A percentile compares a stretch with the other conserved stretches of the same genome.
Conservation (phyloP, 2,888 invertebrate species). For the Beris chalybata region DNA sequence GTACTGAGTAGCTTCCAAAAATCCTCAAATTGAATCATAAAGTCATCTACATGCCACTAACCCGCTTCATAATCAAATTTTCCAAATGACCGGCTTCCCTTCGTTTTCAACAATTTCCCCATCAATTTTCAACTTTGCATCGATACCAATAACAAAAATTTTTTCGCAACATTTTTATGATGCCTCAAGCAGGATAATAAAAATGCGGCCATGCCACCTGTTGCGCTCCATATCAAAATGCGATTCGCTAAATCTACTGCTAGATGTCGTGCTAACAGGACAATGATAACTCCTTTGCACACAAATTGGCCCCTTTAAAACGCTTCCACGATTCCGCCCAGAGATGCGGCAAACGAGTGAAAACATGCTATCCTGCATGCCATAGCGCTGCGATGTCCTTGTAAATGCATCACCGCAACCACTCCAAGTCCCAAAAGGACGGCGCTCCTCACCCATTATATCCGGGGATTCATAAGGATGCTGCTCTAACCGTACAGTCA, state of each 20-base stretch:
- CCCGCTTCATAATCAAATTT: conserved; percentile 20
- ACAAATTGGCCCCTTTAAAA: conserved; percentile 32
- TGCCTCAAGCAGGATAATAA: conserved; percentile 22
- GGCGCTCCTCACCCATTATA: conserved; percentile 2
- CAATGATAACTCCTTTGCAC: conserved; percentile 33
- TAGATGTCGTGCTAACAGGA: conserved; percentile 31
- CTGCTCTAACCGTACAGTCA: conserved; percentile 10
- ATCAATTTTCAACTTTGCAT: conserved; percentile 28
- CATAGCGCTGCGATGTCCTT: conserved; percentile 21
- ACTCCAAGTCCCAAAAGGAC: not conserved
- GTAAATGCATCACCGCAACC: conserved; percentile 22
- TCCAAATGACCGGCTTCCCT: conserved; percentile 26
- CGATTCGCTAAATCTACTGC: conserved; percentile 26
- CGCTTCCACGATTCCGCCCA: conserved; percentile 20
- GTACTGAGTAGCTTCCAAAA: no score
- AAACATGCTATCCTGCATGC: conserved; percentile 29
- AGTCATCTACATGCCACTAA: conserved; percentile 1
- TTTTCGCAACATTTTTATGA: not conserved
- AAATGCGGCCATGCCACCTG: conserved; percentile 25
- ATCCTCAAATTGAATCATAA: conserved; percentile 9
- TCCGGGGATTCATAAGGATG: conserved; percentile 13
- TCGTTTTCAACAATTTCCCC: conserved; percentile 22
- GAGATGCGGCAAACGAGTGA: not conserved
- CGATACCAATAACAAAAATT: not conserved
- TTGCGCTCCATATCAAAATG: conserved; percentile 20